phyloP scores from a whole-genome alignment of 2,888 invertebrate species.

The Lumbricus terrestris region DNA sequence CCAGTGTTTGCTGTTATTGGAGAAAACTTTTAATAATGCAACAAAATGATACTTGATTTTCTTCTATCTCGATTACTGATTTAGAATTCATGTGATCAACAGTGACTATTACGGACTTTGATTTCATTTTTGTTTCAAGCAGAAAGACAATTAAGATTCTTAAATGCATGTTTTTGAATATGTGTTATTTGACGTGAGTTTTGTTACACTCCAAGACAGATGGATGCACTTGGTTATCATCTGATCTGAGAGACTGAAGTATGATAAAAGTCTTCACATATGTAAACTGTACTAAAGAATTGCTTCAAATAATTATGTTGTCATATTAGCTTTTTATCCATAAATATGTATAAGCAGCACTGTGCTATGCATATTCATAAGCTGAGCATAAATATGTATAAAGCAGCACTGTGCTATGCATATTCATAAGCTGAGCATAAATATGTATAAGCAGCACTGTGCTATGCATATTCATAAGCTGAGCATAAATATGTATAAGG shows the following conservation, averaged over 20 bases:
- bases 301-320: background rate
- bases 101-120: background rate
- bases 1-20: background rate
- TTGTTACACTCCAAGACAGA: background rate
- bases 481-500: too few species aligned
- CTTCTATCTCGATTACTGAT: background rate
- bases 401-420: too few species aligned
- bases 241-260: background rate
- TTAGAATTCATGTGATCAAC: background rate
- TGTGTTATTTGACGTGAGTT: background rate
- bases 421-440: background rate
- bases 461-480: background rate
- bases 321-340: background rate
- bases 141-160: background rate
- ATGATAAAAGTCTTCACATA: background rate
- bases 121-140: background rate
- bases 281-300: background rate
- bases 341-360: background rate
- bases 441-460: too few species aligned
- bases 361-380: background rate
- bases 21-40: background rate
- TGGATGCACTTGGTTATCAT: too few species aligned
- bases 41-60: background rate
- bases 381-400: too few species aligned
- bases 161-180: background rate